Percentiles rank a stretch among this genome's conserved stretches.
phyloP scores from a whole-genome alignment of 2,888 invertebrate genomes.

The Uropetala carovei region DNA sequence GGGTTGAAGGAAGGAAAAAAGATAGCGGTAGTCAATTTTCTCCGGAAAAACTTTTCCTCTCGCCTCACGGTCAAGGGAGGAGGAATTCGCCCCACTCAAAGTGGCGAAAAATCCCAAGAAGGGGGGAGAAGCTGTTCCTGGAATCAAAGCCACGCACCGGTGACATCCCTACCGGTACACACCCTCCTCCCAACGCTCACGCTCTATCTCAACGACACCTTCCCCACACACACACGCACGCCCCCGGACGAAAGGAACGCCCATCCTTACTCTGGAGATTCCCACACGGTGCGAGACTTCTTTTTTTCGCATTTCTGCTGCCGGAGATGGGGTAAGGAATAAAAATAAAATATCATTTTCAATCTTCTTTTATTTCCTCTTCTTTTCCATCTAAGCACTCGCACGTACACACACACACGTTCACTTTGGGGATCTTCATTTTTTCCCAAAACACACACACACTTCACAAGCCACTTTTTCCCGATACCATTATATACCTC shows the following conservation, averaged over 20 bases:
- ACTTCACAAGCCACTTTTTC: background rate
- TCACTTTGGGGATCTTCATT: no score
- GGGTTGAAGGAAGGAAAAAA: background rate
- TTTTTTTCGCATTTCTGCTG: background rate
- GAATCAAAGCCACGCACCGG: background rate
- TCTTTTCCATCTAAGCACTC: background rate
- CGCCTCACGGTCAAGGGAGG: background rate
- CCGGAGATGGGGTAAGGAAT: background rate
- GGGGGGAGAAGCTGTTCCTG: background rate
- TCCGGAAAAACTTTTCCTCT: conserved; percentile 17
- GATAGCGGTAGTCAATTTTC: background rate
- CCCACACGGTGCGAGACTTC: background rate
- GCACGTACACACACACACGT: no score
- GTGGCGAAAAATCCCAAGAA: background rate
- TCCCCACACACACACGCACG: no score
- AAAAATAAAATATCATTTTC: background rate
- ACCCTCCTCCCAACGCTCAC: background rate
- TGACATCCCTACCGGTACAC: background rate
- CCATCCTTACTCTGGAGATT: background rate
- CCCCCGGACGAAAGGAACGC: background rate
- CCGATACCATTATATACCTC: background rate
- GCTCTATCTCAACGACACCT: no score
- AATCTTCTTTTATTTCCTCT: background rate
- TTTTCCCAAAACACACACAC: background rate
- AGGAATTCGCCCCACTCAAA: background rate